Evolutionary conservation across 1,140 invertebrate species (phyloP).

Genomic region (Drosophila virilis): DNA sequence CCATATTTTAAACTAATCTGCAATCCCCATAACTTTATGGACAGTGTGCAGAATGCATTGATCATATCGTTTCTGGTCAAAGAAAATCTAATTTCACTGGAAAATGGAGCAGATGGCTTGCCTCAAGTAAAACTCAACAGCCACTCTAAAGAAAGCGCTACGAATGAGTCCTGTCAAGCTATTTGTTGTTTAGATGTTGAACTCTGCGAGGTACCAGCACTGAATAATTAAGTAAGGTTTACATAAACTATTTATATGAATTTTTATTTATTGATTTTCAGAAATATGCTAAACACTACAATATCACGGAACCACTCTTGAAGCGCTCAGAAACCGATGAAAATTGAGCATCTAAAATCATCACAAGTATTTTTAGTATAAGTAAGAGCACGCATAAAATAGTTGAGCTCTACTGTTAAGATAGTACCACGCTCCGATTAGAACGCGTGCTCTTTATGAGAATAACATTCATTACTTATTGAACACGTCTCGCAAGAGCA

Average conservation of each 20-base stretch:
- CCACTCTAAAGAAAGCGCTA: background rate
- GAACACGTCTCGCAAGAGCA: background rate
- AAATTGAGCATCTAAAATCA: background rate
- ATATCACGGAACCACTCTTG: conserved; percentile 52
- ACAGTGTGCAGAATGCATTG: conserved; percentile 66
- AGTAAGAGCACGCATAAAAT: background rate
- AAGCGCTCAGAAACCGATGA: conserved; percentile 35
- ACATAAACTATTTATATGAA: background rate
- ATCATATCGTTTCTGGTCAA: conserved; percentile 65
- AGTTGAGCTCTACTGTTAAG: background rate
- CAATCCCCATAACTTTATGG: conserved; percentile 68
- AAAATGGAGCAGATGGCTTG: conserved; percentile 48
- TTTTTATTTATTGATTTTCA: conserved; percentile 22
- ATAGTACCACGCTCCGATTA: background rate
- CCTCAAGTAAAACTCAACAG: conserved; percentile 48
- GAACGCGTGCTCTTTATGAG: background rate
- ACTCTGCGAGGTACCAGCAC: conserved; percentile 49
- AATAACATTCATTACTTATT: background rate
- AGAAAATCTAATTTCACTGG: conserved; percentile 56
- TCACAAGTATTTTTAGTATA: background rate
- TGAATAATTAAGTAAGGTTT: background rate
- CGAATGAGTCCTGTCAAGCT: conserved; percentile 31
- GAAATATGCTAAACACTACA: conserved; percentile 55
- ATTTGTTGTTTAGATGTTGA: conserved; percentile 56
- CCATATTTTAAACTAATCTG: conserved; percentile 72